Conservation (phyloP, 2,888 invertebrate species). For the Drosophila barbarae region DNA sequence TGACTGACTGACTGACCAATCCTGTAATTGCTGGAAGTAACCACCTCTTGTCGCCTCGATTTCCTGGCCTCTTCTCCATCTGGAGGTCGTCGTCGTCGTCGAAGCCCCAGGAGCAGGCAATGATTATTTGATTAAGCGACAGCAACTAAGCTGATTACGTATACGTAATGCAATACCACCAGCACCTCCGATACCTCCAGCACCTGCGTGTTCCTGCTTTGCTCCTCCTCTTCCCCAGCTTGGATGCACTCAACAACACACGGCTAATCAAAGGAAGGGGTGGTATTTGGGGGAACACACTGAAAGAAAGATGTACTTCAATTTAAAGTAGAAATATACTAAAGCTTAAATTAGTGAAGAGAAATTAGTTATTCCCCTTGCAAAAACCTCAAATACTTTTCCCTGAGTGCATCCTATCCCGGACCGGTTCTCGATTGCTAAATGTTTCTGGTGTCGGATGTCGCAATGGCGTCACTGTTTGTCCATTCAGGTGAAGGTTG, state of each 20-base stretch:
- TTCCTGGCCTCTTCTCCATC: not conserved
- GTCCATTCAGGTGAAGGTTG: constrained; percentile 46
- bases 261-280: constrained; percentile 29
- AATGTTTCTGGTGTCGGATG: constrained; percentile 43
- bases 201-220: constrained; percentile 10
- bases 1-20: constrained; percentile 3
- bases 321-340: not conserved
- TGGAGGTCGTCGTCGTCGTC: constrained; percentile 9
- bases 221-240: not conserved
- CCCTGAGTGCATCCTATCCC: not conserved
- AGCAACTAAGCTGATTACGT: constrained; percentile 59
- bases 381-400: not conserved
- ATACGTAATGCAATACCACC: constrained; percentile 48
- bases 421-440: constrained; percentile 30
- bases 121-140: constrained; percentile 63
- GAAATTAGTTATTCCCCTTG: no score
- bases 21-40: constrained; percentile 5
- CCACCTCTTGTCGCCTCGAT: constrained; percentile 1
- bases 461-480: constrained; percentile 50
- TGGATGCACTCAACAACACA: constrained; percentile 31
- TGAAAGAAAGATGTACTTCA: not conserved
- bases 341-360: no score
- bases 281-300: not conserved
- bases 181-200: not conserved
- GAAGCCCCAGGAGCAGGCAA: constrained; percentile 22